A percentile compares a stretch with the other conserved stretches of the same genome.
Conservation (phyloP, 2,888 invertebrate genomes). For the Archips crataeganus region DNA sequence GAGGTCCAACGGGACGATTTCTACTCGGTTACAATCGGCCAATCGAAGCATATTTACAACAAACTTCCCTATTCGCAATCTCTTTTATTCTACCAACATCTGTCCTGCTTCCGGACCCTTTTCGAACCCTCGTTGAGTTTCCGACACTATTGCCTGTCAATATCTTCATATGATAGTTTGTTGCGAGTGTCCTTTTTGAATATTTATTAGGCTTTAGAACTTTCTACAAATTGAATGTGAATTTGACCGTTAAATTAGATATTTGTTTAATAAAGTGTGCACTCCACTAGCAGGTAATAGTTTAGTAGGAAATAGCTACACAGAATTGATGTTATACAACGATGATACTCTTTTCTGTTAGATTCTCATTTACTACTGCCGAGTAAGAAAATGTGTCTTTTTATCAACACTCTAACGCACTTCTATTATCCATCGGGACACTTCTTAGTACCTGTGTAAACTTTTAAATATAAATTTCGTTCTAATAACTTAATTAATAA, state of each 20-base stretch:
- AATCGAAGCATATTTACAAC: constrained; percentile 52
- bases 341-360: too few species aligned
- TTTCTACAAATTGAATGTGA: constrained; percentile 17
- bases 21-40: constrained; percentile 40
- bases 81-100: constrained; percentile 73
- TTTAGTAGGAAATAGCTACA: too few species aligned
- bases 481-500: too few species aligned
- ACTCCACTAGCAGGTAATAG: too few species aligned
- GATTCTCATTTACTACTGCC: too few species aligned
- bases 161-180: constrained; percentile 69
- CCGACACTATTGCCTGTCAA: constrained; percentile 74
- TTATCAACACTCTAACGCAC: too few species aligned
- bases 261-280: background rate
- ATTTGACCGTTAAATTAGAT: constrained; percentile 6
- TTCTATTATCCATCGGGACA: too few species aligned
- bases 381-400: too few species aligned
- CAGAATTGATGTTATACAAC: too few species aligned
- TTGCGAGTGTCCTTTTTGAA: constrained; percentile 61
- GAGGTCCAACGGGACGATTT: constrained; percentile 11
- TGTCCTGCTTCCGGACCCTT: constrained; percentile 73
- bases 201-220: constrained; percentile 50
- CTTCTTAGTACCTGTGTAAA: too few species aligned
- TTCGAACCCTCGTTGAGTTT: constrained; percentile 71
- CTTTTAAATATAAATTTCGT: too few species aligned
- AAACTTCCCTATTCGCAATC: constrained; percentile 62